Percentiles rank a stretch among this genome's conserved stretches.
These are phyloP conservation scores for Nomada hirtipes DNA, from an alignment of 2,888 invertebrate species.

Conservation along the genomic window DNA sequence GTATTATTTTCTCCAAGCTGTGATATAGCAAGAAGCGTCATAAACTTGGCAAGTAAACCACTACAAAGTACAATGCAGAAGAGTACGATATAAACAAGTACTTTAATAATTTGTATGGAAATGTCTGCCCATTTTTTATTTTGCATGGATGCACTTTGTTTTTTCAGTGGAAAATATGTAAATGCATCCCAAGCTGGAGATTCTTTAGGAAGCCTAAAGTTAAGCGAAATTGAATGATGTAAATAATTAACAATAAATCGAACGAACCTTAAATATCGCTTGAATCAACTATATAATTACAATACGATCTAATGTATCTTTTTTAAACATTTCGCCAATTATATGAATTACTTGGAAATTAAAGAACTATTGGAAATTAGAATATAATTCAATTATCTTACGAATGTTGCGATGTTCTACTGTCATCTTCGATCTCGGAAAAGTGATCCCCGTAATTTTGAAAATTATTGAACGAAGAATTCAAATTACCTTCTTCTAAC, in stretches of 20 bases:
- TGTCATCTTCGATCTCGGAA: slow-evolving; percentile 51
- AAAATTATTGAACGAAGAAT: slow-evolving; percentile 30
- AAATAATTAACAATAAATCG: background rate
- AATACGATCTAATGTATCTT: background rate
- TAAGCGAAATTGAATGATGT: background rate
- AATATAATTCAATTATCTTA: slow-evolving; percentile 18
- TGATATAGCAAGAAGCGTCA: slow-evolving; percentile 90
- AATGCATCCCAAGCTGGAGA: slow-evolving; percentile 92
- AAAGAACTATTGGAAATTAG: background rate
- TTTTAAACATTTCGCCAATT: background rate
- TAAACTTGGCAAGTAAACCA: slow-evolving; percentile 90
- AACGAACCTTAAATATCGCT: background rate
- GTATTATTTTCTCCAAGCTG: slow-evolving; percentile 87
- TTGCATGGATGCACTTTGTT: slow-evolving; percentile 89
- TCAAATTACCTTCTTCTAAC: slow-evolving; percentile 7
- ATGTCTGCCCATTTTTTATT: slow-evolving; percentile 87
- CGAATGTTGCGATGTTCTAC: slow-evolving; percentile 45
- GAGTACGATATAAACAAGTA: slow-evolving; percentile 89
- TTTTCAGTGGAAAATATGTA: slow-evolving; percentile 89
- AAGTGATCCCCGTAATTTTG: slow-evolving; percentile 42
- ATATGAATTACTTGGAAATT: background rate
- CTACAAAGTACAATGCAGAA: slow-evolving; percentile 88
- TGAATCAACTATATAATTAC: background rate
- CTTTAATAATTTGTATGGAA: slow-evolving; percentile 88
- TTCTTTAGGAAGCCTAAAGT: slow-evolving; percentile 76